These are phyloP conservation scores for Platycnemis pennipes DNA, from an alignment of 2,888 invertebrate species.

Conservation along the genomic window DNA sequence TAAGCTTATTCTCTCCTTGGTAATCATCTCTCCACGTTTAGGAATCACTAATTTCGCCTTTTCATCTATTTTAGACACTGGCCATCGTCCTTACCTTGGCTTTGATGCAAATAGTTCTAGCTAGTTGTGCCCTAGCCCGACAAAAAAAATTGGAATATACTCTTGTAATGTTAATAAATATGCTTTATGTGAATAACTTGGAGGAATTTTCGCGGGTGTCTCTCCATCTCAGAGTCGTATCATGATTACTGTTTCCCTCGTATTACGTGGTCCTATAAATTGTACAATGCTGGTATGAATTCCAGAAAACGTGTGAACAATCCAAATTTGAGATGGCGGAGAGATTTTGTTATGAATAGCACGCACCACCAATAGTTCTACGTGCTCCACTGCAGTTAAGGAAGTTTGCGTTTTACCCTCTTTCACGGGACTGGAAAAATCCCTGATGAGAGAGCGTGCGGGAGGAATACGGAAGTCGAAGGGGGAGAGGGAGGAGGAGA, in stretches of 20 bases:
- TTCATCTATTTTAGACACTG: too few relatives aligned
- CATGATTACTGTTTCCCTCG: background rate
- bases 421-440: background rate
- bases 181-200: too few relatives aligned
- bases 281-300: background rate
- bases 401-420: background rate
- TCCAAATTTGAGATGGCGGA: background rate
- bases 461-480: constrained; percentile 50
- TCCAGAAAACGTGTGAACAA: background rate
- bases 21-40: too few relatives aligned
- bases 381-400: constrained; percentile 17
- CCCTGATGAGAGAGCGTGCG: constrained; percentile 49
- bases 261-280: background rate
- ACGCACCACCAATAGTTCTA: constrained; percentile 8
- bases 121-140: too few relatives aligned
- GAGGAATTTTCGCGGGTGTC: too few relatives aligned
- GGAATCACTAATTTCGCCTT: too few relatives aligned
- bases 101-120: too few relatives aligned
- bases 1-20: too few relatives aligned
- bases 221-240: too few relatives aligned
- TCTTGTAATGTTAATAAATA: too few relatives aligned
- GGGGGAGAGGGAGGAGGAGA: constrained; percentile 4
- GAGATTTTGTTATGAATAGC: background rate
- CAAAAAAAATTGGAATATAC: too few relatives aligned
- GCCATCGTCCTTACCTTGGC: too few relatives aligned